Conservation (phyloP, 30 jellyfish, hydroid and myxozoan genomes). For the Aurelia sp. region DNA sequence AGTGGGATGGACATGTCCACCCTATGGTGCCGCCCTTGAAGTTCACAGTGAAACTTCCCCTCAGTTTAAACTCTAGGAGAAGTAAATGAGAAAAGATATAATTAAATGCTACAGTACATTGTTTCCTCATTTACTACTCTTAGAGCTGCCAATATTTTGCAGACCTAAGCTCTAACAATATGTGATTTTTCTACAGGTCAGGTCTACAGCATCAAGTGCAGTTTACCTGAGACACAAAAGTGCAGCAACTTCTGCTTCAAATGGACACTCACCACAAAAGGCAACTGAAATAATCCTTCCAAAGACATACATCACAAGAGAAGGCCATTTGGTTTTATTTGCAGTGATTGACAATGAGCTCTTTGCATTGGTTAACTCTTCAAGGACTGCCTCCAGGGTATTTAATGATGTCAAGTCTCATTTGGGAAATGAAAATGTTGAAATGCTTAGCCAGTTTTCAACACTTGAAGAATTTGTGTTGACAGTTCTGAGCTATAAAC, state of each 20-base stretch:
- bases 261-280: slow-evolving; percentile 7
- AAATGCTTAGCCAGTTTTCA: slow-evolving; percentile 21
- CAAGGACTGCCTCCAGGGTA: not conserved
- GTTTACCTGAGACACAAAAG: slow-evolving; percentile 1
- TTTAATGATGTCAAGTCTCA: not conserved
- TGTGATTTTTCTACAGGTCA: not conserved
- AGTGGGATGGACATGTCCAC: too few species aligned
- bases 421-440: slow-evolving; percentile 1
- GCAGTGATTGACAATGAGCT: slow-evolving; percentile 58
- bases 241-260: not conserved
- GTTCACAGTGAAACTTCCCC: too few species aligned
- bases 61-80: too few species aligned
- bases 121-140: too few species aligned
- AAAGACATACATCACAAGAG: slow-evolving; percentile 56
- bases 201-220: slow-evolving; percentile 28
- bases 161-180: too few species aligned
- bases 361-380: slow-evolving; percentile 62
- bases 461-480: slow-evolving; percentile 53
- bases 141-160: too few species aligned
- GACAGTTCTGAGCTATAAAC: slow-evolving; percentile 37
- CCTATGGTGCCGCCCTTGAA: too few species aligned
- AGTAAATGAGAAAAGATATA: too few species aligned
- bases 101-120: too few species aligned
- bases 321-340: slow-evolving; percentile 43
- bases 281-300: slow-evolving; percentile 43